phyloP scores from a whole-genome alignment of 2,888 invertebrate genomes.

The Steinernema carpocapsae region DNA sequence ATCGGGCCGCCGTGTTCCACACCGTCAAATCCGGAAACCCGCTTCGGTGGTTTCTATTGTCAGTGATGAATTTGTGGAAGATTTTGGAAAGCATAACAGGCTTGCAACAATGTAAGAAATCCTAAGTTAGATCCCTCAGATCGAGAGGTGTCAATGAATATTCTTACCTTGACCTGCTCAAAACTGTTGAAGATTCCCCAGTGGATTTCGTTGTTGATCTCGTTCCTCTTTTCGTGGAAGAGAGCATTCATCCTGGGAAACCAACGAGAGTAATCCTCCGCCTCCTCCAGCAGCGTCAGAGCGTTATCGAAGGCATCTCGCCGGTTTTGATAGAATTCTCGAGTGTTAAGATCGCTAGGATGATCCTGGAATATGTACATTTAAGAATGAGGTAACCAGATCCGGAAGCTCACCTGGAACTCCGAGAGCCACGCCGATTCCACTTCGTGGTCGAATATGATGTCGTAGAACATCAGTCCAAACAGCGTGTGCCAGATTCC shows the following conservation, averaged over 20 bases:
- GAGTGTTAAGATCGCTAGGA: constrained; percentile 55
- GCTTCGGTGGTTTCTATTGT: constrained; percentile 57
- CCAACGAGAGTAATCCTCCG: not conserved
- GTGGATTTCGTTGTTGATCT: constrained; percentile 40
- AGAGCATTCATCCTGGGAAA: not conserved
- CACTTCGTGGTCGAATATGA: constrained; percentile 50
- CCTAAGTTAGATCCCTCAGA: constrained; percentile 39
- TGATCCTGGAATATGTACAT: constrained; percentile 34
- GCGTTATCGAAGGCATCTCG: constrained; percentile 41
- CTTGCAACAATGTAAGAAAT: constrained; percentile 48
- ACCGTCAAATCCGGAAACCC: constrained; percentile 64
- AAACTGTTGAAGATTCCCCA: constrained; percentile 37
- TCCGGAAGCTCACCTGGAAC: constrained; percentile 45
- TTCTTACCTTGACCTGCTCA: constrained; percentile 6
- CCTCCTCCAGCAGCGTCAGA: not conserved
- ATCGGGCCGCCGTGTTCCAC: constrained; percentile 51
- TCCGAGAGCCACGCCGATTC: constrained; percentile 53
- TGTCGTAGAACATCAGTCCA: constrained; percentile 56
- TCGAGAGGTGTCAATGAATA: not conserved
- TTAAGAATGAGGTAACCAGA: not conserved
- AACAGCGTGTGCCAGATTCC: constrained; percentile 58
- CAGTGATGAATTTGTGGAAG: constrained; percentile 47
- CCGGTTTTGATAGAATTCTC: constrained; percentile 44
- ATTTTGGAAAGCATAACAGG: constrained; percentile 46
- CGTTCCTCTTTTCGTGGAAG: constrained; percentile 20